Percentiles rank a stretch among this genome's conserved stretches.
These are phyloP conservation scores for Brevipalpus yothersi DNA, from an alignment of 1,140 invertebrate genomes.

Conservation along the genomic window DNA sequence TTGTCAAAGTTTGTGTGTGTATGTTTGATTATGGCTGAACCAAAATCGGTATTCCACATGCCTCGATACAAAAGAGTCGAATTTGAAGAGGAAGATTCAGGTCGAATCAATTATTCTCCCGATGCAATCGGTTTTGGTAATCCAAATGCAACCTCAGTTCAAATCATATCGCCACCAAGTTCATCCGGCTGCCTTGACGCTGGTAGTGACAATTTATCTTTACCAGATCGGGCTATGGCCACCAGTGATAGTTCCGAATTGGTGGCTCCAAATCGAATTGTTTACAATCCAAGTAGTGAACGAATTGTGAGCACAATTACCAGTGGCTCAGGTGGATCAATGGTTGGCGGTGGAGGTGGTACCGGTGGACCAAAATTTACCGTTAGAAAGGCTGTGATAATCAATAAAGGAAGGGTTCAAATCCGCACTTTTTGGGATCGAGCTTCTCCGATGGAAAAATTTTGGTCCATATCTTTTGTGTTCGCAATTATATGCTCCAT, in stretches of 20 bases:
- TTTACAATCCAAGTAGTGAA: neutral
- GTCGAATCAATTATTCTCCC: constrained; percentile 15
- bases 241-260: neutral
- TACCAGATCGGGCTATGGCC: neutral
- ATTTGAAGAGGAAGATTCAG: constrained; percentile 25
- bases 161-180: neutral
- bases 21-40: too few species aligned
- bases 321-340: neutral
- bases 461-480: constrained; percentile 16
- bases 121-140: constrained; percentile 6
- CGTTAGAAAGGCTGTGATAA: neutral
- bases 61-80: constrained; percentile 24
- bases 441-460: constrained; percentile 30
- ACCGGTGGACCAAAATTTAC: neutral
- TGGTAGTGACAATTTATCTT: neutral
- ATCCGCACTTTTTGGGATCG: constrained; percentile 32
- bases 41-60: constrained; percentile 13
- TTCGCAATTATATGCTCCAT: neutral
- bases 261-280: neutral
- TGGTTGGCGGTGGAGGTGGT: too few species aligned
- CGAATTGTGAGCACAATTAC: neutral
- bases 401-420: constrained; percentile 11
- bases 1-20: too few species aligned
- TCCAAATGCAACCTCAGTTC: neutral
- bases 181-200: neutral